Conservation (phyloP, 2,797 vertebrate species). For the Alcedo atthis region DNA sequence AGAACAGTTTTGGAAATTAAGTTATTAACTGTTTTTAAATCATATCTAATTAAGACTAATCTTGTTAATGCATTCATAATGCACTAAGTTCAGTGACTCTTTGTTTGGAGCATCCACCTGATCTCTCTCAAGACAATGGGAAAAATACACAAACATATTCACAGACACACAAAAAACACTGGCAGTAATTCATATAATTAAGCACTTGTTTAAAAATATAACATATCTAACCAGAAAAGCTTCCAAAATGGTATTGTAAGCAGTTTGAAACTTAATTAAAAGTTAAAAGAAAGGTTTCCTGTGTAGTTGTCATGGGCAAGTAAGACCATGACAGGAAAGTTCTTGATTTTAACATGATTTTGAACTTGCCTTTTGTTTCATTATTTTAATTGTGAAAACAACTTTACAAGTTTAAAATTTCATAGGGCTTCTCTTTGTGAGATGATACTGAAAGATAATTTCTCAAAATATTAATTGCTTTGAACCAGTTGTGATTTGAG, state of each 20-base stretch:
- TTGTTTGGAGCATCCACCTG: not conserved
- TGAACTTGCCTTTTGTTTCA: not conserved
- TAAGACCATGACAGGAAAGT: not conserved
- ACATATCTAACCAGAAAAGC: not conserved
- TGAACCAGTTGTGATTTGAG: constrained; percentile 48
- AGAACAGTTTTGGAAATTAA: not conserved
- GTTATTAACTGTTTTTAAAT: not conserved
- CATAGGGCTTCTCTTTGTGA: not conserved
- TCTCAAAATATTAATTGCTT: not conserved
- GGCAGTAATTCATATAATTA: not conserved
- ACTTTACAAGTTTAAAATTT: not conserved
- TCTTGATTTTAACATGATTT: not conserved
- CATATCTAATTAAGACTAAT: not conserved
- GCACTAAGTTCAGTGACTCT: not conserved
- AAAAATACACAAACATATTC: not conserved
- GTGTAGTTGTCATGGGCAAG: not conserved
- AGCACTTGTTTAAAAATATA: not conserved
- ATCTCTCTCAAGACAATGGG: not conserved
- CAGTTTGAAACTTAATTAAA: not conserved
- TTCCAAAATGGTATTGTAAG: not conserved
- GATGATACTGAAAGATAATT: not conserved
- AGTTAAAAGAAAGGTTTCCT: not conserved
- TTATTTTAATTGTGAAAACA: not conserved
- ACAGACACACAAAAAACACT: not conserved
- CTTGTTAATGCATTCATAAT: not conserved